phyloP scores from a whole-genome alignment of 2,888 invertebrate species.

The Stenoptilia bipunctidactyla region DNA sequence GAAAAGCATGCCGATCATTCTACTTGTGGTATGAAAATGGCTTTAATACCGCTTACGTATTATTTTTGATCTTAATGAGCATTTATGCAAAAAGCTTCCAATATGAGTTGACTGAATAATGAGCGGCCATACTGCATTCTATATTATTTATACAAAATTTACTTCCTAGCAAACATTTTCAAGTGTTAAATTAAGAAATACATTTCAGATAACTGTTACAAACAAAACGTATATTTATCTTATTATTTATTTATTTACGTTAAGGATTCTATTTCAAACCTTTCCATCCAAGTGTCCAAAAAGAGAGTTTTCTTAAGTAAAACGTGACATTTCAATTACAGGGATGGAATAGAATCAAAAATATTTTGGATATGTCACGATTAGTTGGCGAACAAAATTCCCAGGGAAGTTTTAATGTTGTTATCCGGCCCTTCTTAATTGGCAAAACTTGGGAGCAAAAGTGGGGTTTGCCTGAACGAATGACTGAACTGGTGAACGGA shows the following conservation, averaged over 20 bases:
- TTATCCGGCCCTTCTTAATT: slow-evolving; percentile 29
- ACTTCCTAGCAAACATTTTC: no score
- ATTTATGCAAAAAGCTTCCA: slow-evolving; percentile 37
- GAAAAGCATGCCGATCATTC: slow-evolving; percentile 34
- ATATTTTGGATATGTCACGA: slow-evolving; percentile 24
- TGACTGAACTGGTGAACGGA: slow-evolving; percentile 30
- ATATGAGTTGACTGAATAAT: slow-evolving; percentile 11
- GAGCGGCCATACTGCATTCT: no score
- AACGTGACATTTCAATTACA: background rate
- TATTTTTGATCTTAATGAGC: slow-evolving; percentile 44
- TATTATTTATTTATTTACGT: background rate
- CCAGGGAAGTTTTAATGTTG: slow-evolving; percentile 26
- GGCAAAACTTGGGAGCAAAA: slow-evolving; percentile 26
- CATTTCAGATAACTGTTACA: no score
- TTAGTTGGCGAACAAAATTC: slow-evolving; percentile 24
- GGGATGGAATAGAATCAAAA: slow-evolving; percentile 10
- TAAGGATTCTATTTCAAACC: background rate
- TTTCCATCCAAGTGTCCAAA: background rate
- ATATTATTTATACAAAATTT: no score
- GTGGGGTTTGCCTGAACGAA: slow-evolving; percentile 16
- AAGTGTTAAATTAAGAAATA: no score
- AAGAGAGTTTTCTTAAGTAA: slow-evolving; percentile 2
- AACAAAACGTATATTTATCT: no score
- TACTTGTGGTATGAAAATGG: slow-evolving; percentile 19
- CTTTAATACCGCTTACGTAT: slow-evolving; percentile 29